Conservation (phyloP, 2,113 vertebrate species). For the Heterotilapia buettikoferi region DNA sequence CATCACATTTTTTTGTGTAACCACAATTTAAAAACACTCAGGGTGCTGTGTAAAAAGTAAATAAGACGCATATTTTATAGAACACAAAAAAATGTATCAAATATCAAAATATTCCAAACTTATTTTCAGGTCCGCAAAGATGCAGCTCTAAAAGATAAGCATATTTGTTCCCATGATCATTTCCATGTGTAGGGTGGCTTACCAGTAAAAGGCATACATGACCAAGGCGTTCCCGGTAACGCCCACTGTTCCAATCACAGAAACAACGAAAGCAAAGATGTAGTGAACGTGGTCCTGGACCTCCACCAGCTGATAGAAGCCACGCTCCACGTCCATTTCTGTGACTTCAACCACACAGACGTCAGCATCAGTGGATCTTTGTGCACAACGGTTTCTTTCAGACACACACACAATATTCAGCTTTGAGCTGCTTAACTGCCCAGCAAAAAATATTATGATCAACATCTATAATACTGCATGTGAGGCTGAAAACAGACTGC, state of each 20-base stretch:
- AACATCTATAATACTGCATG: not conserved
- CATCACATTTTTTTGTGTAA: not conserved
- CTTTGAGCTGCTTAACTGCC: not conserved
- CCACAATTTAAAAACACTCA: not conserved
- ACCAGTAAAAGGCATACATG: constrained; percentile 95
- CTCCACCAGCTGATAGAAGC: constrained; percentile 76
- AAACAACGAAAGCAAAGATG: constrained; percentile 81
- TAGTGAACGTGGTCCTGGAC: constrained; percentile 87
- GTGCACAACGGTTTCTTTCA: not conserved
- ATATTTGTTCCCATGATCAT: not conserved
- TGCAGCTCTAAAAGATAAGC: not conserved
- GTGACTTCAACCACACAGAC: not conserved
- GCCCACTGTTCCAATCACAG: constrained; percentile 85
- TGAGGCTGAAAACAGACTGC: not conserved
- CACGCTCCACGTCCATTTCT: constrained; percentile 69
- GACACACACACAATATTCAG: not conserved
- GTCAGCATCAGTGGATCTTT: not conserved
- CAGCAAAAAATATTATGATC: not conserved
- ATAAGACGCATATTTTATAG: not conserved
- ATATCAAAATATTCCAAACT: not conserved
- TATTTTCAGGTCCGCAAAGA: not conserved
- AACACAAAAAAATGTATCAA: not conserved
- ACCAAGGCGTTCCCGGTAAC: constrained; percentile 88
- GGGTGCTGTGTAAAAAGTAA: not conserved
- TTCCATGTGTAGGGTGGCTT: not conserved